Evolutionary conservation across 2,888 invertebrate species (phyloP), one percentile per base, ranked within the genome.

Genomic region (Allygus modestus): DNA sequence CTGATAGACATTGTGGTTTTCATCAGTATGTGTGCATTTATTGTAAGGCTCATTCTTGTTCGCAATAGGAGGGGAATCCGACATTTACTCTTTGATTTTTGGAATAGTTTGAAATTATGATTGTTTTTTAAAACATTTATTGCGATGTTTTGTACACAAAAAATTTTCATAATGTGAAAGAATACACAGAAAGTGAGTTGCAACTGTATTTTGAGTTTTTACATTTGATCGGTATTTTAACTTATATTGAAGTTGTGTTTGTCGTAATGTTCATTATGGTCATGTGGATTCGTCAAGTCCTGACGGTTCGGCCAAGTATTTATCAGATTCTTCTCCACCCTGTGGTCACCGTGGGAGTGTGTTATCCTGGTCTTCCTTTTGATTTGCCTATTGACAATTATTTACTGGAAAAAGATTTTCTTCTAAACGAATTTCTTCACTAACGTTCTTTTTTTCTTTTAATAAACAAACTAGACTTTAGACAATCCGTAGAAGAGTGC

Each of bases 91-190:
- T 54, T 54, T 9, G 15, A 23, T 11, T 54, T 54, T 54, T 54
- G 54, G 54, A 54, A 54, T 11, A 20, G 23, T 54, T 54, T 23
- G 54, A 54, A 54, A 54, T 54, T 5, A 54, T 54, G 54, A 54
- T 54, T 54, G 54, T 54, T 23, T 2, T 54, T 54, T 23, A 20
- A 23, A 54, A 23, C 4, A 23, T 54, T 5, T 23, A 23, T 23
- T 54, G 54, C 11, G 23, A 15, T 9, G 2, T 54, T 23, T 23
- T 54, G 20, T 54, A 54, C 54, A 23, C 20, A 23, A n/a, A 23
- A 9, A 54, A 54, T 9, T 1, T 54, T 54, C 20, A 7, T 23
- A 4, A 54, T 23, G 20, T 23, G 23, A 23, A 54, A 23, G 23
- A 54, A 23, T 54, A 54, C 23, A 1, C 2, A 20, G 15, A 23